Percentiles rank a stretch among this genome's conserved stretches.
Evolutionary conservation across 1,140 invertebrate genomes (phyloP).

Genomic region (Pissodes strobi): DNA sequence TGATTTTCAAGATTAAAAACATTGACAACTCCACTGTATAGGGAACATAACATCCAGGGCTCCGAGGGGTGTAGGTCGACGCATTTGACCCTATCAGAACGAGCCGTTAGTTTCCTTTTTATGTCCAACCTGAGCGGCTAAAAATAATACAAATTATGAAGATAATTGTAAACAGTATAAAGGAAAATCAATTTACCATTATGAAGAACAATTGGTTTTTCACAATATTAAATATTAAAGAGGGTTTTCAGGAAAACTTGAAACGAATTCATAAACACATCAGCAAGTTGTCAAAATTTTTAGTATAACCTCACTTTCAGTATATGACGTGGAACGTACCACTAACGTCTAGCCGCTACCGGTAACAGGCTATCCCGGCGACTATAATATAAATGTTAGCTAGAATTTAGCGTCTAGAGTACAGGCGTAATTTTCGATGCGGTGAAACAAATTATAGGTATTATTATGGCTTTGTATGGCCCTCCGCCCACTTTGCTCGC

Average conservation of each 20-base stretch:
- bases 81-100: conserved; percentile 97
- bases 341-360: too few species aligned
- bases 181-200: conserved; percentile 1
- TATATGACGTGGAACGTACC: too few species aligned
- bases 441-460: too few species aligned
- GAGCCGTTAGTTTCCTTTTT: conserved; percentile 94
- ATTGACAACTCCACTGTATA: conserved; percentile 99
- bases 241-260: conserved; percentile 10
- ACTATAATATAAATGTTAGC: too few species aligned
- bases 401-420: too few species aligned
- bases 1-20: conserved; percentile 99
- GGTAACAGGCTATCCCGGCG: too few species aligned
- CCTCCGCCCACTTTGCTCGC: too few species aligned
- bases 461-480: too few species aligned
- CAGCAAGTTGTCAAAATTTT: conserved; percentile 19
- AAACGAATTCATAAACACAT: conserved; percentile 38
- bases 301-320: conserved; percentile 19
- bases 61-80: conserved; percentile 97
- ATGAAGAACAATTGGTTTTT: neutral
- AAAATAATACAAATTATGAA: conserved; percentile 38
- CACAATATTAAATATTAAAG: neutral
- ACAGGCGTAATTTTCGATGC: too few species aligned
- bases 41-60: conserved; percentile 96
- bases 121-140: conserved; percentile 96
- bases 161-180: neutral